Evolutionary conservation across 1,140 invertebrate species (phyloP).

Genomic region (Drosophila cardini): DNA sequence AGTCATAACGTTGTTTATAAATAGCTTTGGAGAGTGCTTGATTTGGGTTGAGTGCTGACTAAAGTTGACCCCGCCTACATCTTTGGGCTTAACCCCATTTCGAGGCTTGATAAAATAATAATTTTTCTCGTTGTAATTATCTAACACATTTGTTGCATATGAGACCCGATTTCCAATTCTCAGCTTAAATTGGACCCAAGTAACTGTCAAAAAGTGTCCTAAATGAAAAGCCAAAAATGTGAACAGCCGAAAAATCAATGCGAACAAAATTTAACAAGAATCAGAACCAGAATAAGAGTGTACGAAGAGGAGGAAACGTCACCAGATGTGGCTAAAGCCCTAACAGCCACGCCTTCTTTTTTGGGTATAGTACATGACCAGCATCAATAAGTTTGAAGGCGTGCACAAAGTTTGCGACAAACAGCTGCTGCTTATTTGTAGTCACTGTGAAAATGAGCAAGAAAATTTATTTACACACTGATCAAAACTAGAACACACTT

Average conservation of each 20-base stretch:
- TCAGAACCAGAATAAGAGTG: slow-evolving; percentile 10
- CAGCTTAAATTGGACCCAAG: slow-evolving; percentile 18
- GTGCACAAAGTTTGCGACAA: slow-evolving; percentile 55
- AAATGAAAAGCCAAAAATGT: slow-evolving; percentile 77
- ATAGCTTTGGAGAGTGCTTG: slow-evolving; percentile 18
- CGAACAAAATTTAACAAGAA: slow-evolving; percentile 22
- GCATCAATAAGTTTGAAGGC: slow-evolving; percentile 71
- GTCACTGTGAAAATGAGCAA: slow-evolving; percentile 58
- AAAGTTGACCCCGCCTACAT: not conserved
- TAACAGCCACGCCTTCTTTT: slow-evolving; percentile 36
- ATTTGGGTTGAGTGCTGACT: slow-evolving; percentile 13
- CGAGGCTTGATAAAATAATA: not conserved
- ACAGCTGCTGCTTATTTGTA: slow-evolving; percentile 59
- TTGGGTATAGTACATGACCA: slow-evolving; percentile 68
- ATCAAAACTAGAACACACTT: no score
- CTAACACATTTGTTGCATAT: slow-evolving; percentile 18
- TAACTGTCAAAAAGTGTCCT: slow-evolving; percentile 67
- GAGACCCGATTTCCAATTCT: slow-evolving; percentile 12
- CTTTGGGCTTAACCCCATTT: not conserved
- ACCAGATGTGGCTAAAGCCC: slow-evolving; percentile 53
- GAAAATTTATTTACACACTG: slow-evolving; percentile 71
- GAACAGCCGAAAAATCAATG: slow-evolving; percentile 70
- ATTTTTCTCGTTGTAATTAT: not conserved
- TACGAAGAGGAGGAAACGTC: not conserved
- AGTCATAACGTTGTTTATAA: slow-evolving; percentile 30